phyloP scores from a whole-genome alignment of 1,140 invertebrate species.

The Pogonognathellus flavescens region DNA sequence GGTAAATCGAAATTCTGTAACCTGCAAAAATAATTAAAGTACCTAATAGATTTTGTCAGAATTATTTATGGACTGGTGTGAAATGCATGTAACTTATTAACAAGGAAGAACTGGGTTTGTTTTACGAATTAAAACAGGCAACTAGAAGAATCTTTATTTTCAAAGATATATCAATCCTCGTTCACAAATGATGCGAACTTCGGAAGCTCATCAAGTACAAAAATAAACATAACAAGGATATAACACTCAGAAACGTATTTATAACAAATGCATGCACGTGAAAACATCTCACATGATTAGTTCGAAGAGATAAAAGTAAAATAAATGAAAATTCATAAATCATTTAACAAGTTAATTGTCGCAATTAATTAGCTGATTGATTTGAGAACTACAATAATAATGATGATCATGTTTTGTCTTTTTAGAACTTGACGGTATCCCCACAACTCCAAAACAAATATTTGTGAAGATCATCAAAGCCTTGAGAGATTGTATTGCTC shows the following conservation, averaged over 20 bases:
- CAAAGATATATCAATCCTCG: neutral
- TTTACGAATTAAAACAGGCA: neutral
- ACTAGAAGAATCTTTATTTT: slow-evolving; percentile 43
- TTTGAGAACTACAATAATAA: neutral
- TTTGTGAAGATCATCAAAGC: slow-evolving; percentile 58
- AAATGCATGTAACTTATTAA: too few species aligned
- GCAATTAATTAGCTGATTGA: neutral
- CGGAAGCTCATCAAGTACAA: neutral
- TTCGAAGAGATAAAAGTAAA: slow-evolving; percentile 29
- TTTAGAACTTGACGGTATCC: slow-evolving; percentile 39
- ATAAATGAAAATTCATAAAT: neutral
- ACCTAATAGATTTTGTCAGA: too few species aligned
- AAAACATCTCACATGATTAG: neutral
- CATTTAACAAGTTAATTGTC: neutral
- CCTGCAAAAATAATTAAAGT: too few species aligned
- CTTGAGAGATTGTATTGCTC: slow-evolving; percentile 47
- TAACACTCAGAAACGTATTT: slow-evolving; percentile 1
- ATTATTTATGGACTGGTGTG: too few species aligned
- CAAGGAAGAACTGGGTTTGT: too few species aligned
- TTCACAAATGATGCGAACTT: neutral
- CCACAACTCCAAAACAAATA: slow-evolving; percentile 56
- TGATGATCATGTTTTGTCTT: neutral
- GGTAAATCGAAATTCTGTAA: too few species aligned
- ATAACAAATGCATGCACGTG: slow-evolving; percentile 7
- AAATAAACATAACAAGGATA: slow-evolving; percentile 36